Conservation (phyloP, 2,888 invertebrate species). For the Lutraria lutraria region DNA sequence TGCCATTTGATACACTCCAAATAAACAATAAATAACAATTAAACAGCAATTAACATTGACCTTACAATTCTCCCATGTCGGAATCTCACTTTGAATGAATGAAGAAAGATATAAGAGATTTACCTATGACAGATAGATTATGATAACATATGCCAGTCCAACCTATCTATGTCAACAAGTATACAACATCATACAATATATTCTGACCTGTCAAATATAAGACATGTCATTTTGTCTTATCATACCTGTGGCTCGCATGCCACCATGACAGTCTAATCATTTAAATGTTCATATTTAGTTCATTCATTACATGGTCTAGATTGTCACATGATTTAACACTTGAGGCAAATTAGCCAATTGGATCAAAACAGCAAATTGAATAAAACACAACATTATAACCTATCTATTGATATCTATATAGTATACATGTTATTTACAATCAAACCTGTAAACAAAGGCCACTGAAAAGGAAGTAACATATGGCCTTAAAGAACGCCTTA, state of each 20-base stretch:
- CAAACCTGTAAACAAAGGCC: too few species aligned
- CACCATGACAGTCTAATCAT: conserved; percentile 21
- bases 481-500: too few species aligned
- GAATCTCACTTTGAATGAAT: not conserved
- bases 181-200: conserved; percentile 5
- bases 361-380: too few species aligned
- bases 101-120: not conserved
- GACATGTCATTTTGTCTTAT: conserved; percentile 29
- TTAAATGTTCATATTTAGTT: not conserved
- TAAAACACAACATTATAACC: too few species aligned
- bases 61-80: not conserved
- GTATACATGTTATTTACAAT: too few species aligned
- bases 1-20: not conserved
- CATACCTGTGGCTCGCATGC: not conserved
- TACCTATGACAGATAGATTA: conserved; percentile 8
- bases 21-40: not conserved
- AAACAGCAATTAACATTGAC: not conserved
- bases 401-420: too few species aligned
- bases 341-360: too few species aligned
- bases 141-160: not conserved
- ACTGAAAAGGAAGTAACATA: too few species aligned
- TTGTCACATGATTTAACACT: too few species aligned
- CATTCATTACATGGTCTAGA: not conserved
- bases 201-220: conserved; percentile 13
- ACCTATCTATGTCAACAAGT: conserved; percentile 6